Base-by-base conservation (phyloP, 37 sponge, comb jelly and placozoan genomes). In the Haliclona indistincta region DNA sequence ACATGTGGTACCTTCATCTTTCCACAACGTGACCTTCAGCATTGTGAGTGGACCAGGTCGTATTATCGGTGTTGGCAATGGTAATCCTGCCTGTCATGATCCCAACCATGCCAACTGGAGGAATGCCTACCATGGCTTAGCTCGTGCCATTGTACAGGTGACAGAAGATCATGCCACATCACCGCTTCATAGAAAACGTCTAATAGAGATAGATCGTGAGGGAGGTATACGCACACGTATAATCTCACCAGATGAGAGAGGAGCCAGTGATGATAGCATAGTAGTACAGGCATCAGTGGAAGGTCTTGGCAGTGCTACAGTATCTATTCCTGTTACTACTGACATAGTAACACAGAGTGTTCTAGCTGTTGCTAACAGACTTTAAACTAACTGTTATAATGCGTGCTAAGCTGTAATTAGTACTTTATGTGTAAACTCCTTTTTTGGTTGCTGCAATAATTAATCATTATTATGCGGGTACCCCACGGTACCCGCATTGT, bases 61-160 rank as follows among this genome's bases (percentile, higher is more conserved):
- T 8, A 76, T 83, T 40, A 75, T 83, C 2, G 84, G 84, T 28
- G 84, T 83, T 19, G 84, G 84, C 1, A 83, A 83, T 64, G 84
- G 84, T 32, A 58, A 83, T 39, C 84, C 84, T 23, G 0, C 70
- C 7, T 83, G 84, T 40, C 84, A 83, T 42, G 84, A 83, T 69
- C 76, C 84, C 19, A 83, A 83, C 53, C 42, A 76, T 22, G 84
- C 77, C 20, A 37, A 76, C 17, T 83, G 76, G 76, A 30, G 84
- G 35, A 83, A 70, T 83, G 84, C 84, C 34, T 83, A 83, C 52
- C 84, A 83, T 37, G 84, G 84, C 7, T 37, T 83, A 33, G 84
- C 77, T 43, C 84, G 84, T 23, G 84, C 63, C 13, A 47, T 83
- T 8, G 51, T 83, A 51, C 84, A 83, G 52, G 76, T 75, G 60